phyloP scores from a whole-genome alignment of 2,113 vertebrate genomes.

The Herpailurus yagouaroundi region DNA sequence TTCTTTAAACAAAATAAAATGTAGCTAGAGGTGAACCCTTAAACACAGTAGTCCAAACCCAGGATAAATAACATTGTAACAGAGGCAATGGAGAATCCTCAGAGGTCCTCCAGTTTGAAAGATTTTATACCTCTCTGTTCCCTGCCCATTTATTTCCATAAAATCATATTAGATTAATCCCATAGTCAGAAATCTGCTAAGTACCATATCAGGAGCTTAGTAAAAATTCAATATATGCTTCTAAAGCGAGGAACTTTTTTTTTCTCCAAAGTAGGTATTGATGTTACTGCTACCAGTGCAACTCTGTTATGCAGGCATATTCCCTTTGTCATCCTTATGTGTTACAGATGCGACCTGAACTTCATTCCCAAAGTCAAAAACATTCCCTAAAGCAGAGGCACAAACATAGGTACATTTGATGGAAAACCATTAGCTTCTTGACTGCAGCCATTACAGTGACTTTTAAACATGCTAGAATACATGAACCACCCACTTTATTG shows the following conservation, averaged over 20 bases:
- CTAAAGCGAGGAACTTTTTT: neutral
- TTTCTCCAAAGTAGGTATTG: neutral
- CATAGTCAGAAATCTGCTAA: neutral
- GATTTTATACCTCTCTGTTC: slow-evolving; percentile 37
- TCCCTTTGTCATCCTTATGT: neutral
- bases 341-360: neutral
- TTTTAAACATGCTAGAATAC: neutral
- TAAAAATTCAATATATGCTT: neutral
- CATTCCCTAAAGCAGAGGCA: neutral
- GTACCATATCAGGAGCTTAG: neutral
- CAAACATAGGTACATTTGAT: neutral
- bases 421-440: neutral
- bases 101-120: neutral
- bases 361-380: neutral
- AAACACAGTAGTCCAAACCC: neutral
- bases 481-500: neutral
- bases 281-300: neutral
- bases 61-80: neutral
- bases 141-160: neutral
- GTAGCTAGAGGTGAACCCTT: slow-evolving; percentile 3
- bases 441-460: neutral
- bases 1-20: slow-evolving; percentile 43
- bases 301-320: neutral
- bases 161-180: neutral
- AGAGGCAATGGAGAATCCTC: neutral